Conservation (phyloP, 2,888 invertebrate species). For the Sussaba pulchella region DNA sequence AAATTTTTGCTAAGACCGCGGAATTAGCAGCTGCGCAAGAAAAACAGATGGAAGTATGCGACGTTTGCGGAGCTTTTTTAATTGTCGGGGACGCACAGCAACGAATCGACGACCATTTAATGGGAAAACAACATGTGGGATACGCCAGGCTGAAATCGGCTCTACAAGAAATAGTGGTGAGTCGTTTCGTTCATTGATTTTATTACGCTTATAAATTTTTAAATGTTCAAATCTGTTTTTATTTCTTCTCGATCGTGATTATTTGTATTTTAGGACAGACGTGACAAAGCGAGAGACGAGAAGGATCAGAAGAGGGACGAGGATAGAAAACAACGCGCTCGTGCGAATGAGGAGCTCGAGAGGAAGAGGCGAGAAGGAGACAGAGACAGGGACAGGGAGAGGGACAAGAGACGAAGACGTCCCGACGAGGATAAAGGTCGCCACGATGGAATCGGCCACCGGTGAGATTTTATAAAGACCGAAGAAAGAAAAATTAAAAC, state of each 20-base stretch:
- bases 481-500: too few species aligned
- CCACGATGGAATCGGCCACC: constrained; percentile 78
- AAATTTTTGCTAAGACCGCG: constrained; percentile 85
- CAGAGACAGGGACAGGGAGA: constrained; percentile 76
- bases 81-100: constrained; percentile 99
- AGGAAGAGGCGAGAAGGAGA: constrained; percentile 78
- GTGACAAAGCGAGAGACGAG: constrained; percentile 85
- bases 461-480: constrained; percentile 70
- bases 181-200: too few species aligned
- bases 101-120: constrained; percentile 98
- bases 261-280: constrained; percentile 78
- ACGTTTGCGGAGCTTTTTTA: constrained; percentile 99
- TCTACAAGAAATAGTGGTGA: constrained; percentile 86
- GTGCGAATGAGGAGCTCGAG: constrained; percentile 80
- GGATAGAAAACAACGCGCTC: constrained; percentile 84
- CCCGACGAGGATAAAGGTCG: constrained; percentile 80
- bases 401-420: constrained; percentile 78
- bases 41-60: constrained; percentile 99
- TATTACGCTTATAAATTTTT: not conserved
- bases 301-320: constrained; percentile 85
- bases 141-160: constrained; percentile 88
- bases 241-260: not conserved
- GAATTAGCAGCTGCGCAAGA: constrained; percentile 95
- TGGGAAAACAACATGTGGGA: constrained; percentile 99
- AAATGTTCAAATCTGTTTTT: not conserved